Evolutionary conservation across 2,113 vertebrate genomes (phyloP).

Genomic region (Meles meles): DNA sequence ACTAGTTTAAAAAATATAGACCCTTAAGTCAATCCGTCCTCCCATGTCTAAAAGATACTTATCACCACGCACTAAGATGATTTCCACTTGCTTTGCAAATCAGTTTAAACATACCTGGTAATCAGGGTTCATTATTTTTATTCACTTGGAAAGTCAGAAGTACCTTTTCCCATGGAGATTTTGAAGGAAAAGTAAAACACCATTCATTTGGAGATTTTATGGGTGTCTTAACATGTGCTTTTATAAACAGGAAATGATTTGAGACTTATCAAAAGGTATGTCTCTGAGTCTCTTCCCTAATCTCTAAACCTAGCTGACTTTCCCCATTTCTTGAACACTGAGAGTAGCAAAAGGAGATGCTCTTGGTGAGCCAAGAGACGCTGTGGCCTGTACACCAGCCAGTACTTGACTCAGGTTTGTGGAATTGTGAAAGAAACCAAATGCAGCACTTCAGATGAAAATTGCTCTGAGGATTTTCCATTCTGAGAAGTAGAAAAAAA

Average conservation of each 20-base stretch:
- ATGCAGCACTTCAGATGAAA: conserved; percentile 17
- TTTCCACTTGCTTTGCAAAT: conserved; percentile 4
- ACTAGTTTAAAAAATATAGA: background rate
- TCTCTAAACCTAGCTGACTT: conserved; percentile 55
- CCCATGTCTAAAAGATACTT: conserved; percentile 11
- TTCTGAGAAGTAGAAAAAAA: conserved; percentile 32
- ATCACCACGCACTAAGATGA: background rate
- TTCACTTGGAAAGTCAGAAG: conserved; percentile 39
- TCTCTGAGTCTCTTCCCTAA: conserved; percentile 33
- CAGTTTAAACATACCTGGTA: conserved; percentile 31
- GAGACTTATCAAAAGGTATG: conserved; percentile 34
- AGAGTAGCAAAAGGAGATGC: background rate
- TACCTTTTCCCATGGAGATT: background rate
- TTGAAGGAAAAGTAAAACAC: conserved; percentile 26
- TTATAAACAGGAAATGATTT: conserved; percentile 61
- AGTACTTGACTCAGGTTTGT: conserved; percentile 21
- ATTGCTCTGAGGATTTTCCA: conserved; percentile 1
- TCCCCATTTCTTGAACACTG: conserved; percentile 29
- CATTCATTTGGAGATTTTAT: conserved; percentile 37
- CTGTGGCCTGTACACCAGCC: background rate
- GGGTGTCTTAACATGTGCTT: conserved; percentile 1
- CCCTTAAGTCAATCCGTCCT: background rate
- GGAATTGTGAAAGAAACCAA: conserved; percentile 25
- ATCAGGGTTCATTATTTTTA: conserved; percentile 55
- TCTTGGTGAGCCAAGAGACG: conserved; percentile 53